A percentile compares a stretch with the other conserved stretches of the same genome.
phyloP scores from a whole-genome alignment of 2,113 vertebrate genomes.

The Jacana jacana region DNA sequence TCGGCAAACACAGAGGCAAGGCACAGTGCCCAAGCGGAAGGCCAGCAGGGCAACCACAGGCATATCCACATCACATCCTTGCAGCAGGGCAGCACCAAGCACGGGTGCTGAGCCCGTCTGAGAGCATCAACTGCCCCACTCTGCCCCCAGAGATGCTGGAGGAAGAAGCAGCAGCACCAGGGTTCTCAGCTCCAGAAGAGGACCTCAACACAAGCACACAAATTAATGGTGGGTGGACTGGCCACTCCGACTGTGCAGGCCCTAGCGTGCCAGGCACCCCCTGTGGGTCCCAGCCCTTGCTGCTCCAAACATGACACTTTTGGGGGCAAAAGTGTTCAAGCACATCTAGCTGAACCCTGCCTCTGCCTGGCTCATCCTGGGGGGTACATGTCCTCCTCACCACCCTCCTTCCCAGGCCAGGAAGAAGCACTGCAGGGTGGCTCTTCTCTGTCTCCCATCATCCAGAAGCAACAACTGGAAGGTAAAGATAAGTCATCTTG shows the following conservation, averaged over 20 bases:
- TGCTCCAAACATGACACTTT: neutral
- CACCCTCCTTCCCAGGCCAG: neutral
- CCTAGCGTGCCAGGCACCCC: neutral
- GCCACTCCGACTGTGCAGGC: neutral
- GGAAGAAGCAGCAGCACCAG: neutral
- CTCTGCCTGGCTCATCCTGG: neutral
- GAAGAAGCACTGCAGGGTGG: neutral
- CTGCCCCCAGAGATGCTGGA: accelerated
- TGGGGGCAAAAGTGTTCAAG: neutral
- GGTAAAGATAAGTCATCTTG: neutral
- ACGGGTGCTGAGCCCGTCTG: neutral
- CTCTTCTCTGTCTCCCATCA: neutral
- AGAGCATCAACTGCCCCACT: neutral
- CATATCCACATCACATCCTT: neutral
- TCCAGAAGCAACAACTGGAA: neutral
- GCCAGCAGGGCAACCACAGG: neutral
- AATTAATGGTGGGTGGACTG: neutral
- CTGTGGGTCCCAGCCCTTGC: neutral
- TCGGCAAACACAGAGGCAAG: neutral
- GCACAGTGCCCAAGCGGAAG: neutral
- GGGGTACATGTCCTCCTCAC: neutral
- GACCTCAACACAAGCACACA: neutral
- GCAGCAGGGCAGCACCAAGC: neutral
- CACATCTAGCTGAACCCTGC: accelerated
- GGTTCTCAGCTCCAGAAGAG: neutral